phyloP scores from a whole-genome alignment of 1,140 invertebrate genomes.

The Bradynema listronoti region DNA sequence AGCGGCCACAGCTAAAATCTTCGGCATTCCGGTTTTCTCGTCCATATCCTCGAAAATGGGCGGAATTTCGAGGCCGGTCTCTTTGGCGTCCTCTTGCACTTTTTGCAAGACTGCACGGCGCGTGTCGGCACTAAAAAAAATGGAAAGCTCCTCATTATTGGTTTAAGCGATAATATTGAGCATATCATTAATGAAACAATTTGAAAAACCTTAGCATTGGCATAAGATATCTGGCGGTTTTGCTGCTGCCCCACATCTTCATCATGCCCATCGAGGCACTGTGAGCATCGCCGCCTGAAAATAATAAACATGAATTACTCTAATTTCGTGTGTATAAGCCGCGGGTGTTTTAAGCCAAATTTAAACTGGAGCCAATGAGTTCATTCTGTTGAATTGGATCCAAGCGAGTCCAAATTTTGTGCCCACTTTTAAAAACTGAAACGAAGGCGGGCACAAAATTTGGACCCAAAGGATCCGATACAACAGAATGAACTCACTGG shows the following conservation, averaged over 20 bases:
- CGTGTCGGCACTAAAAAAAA: slow-evolving; percentile 48
- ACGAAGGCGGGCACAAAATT: no score
- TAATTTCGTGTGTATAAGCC: no score
- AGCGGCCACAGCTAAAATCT: slow-evolving; percentile 41
- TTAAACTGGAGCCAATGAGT: no score
- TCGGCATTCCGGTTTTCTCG: slow-evolving; percentile 52
- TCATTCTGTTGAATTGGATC: no score
- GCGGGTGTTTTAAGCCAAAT: no score
- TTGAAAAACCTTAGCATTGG: slow-evolving; percentile 31
- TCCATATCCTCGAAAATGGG: slow-evolving; percentile 54
- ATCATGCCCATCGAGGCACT: slow-evolving; percentile 57
- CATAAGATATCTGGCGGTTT: slow-evolving; percentile 42
- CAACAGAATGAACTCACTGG: no score
- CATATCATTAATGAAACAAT: background rate
- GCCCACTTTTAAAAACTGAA: no score
- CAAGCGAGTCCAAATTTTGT: no score
- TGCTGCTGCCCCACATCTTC: slow-evolving; percentile 51
- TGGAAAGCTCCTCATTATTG: slow-evolving; percentile 8
- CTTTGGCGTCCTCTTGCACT: slow-evolving; percentile 57
- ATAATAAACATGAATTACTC: background rate
- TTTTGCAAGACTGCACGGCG: slow-evolving; percentile 49
- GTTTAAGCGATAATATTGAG: slow-evolving; percentile 1
- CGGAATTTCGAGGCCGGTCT: slow-evolving; percentile 51
- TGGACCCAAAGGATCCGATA: no score
- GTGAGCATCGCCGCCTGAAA: slow-evolving; percentile 50